These are phyloP conservation scores for Leptopilina myrica DNA, from an alignment of 2,888 invertebrate genomes.

Conservation along the genomic window DNA sequence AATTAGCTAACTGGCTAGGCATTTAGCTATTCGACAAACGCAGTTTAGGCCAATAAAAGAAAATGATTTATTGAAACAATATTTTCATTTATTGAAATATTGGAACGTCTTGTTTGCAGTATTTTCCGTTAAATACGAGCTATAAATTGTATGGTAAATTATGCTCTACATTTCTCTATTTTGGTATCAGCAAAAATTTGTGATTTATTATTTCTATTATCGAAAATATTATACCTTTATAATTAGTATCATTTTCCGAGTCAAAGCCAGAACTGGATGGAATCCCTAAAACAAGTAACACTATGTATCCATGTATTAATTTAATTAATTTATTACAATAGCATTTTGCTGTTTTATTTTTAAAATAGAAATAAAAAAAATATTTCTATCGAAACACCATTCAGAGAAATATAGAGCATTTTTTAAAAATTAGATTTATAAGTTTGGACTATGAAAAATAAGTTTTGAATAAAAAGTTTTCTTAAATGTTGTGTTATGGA, in stretches of 20 bases:
- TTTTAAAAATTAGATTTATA: neutral
- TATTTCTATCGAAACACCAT: slow-evolving; percentile 9
- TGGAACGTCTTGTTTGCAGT: too few relatives aligned
- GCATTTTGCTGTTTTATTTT: too few relatives aligned
- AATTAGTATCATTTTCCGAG: slow-evolving; percentile 63
- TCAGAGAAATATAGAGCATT: slow-evolving; percentile 37
- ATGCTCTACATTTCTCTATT: slow-evolving; percentile 40
- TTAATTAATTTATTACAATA: too few relatives aligned
- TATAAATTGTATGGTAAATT: slow-evolving; percentile 3
- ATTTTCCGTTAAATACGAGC: too few relatives aligned
- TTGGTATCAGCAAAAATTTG: slow-evolving; percentile 30
- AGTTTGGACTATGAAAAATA: neutral
- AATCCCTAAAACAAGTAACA: slow-evolving; percentile 63
- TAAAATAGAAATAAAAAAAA: neutral
- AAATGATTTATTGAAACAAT: too few relatives aligned
- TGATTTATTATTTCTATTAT: neutral
- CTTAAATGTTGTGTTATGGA: neutral
- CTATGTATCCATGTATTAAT: neutral
- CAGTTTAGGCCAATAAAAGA: too few relatives aligned
- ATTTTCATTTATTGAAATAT: too few relatives aligned
- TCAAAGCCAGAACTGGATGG: slow-evolving; percentile 61
- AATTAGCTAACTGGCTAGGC: too few relatives aligned
- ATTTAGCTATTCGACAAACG: too few relatives aligned
- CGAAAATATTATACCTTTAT: slow-evolving; percentile 66
- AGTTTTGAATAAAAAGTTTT: neutral